Percentiles rank a stretch among this genome's conserved stretches.
phyloP scores from a whole-genome alignment of 2,888 invertebrate genomes.

The Cylindroiulus punctatus region DNA sequence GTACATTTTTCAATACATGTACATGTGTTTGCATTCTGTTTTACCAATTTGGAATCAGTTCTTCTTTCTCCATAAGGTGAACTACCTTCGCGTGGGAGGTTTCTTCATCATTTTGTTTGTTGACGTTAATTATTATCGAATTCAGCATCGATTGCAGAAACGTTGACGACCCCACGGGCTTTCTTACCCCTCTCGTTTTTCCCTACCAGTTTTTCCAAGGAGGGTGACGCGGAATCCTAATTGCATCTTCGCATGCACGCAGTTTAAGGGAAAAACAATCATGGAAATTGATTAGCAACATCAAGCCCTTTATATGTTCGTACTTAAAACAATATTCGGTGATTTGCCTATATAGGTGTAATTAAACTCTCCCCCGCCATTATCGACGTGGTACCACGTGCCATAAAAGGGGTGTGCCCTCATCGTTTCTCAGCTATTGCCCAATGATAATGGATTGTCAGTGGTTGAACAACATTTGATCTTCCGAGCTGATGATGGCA shows the following conservation, averaged over 20 bases:
- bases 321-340: conserved; percentile 30
- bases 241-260: background rate
- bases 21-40: too few relatives aligned
- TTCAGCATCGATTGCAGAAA: background rate
- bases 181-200: too few relatives aligned
- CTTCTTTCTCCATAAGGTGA: too few relatives aligned
- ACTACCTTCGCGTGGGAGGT: background rate
- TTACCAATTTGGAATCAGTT: too few relatives aligned
- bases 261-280: background rate
- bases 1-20: too few relatives aligned
- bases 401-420: conserved; percentile 44
- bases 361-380: conserved; percentile 30
- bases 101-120: background rate
- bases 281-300: conserved; percentile 17
- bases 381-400: conserved; percentile 29
- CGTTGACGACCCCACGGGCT: background rate
- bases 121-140: background rate
- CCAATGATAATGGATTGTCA: conserved; percentile 15
- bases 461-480: conserved; percentile 29
- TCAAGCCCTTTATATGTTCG: background rate
- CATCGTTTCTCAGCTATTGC: conserved; percentile 18
- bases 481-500: background rate
- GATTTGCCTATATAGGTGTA: background rate
- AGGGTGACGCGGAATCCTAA: background rate
- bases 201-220: too few relatives aligned